Conservation (phyloP, 2,888 invertebrate species). For the Calameuta filiformis region DNA sequence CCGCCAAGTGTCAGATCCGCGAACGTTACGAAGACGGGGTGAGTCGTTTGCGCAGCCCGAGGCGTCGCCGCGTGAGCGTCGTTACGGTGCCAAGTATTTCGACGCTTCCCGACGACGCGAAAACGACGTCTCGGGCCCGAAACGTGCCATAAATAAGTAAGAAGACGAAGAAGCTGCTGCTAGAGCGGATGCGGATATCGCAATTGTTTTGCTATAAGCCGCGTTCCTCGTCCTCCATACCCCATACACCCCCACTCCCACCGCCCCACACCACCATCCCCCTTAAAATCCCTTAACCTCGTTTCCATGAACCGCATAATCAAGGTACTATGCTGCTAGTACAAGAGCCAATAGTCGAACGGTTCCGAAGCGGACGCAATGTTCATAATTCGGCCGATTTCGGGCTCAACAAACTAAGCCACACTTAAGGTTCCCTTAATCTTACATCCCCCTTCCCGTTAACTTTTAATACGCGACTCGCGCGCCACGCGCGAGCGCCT, state of each 20-base stretch:
- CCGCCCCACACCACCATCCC: no score
- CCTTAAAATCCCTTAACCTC: not conserved
- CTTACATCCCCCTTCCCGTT: constrained; percentile 7
- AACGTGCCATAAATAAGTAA: constrained; percentile 58
- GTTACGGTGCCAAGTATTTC: not conserved
- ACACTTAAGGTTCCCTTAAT: constrained; percentile 10
- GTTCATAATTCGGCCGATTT: not conserved
- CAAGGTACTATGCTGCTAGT: constrained; percentile 51
- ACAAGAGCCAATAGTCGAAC: constrained; percentile 43
- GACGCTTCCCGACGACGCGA: constrained; percentile 4
- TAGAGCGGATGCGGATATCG: not conserved
- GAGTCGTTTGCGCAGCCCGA: not conserved
- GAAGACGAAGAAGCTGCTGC: constrained; percentile 17
- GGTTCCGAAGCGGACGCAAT: not conserved
- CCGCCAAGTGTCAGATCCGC: not conserved
- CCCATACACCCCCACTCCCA: no score
- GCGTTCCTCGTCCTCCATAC: not conserved
- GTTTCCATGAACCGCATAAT: not conserved
- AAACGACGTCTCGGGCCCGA: constrained; percentile 39
- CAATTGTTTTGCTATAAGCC: not conserved
- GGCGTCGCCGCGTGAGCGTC: not conserved
- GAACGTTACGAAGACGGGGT: not conserved
- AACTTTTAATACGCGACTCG: constrained; percentile 2
- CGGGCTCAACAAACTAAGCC: constrained; percentile 50
- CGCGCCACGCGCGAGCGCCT: not conserved